Evolutionary conservation across 2,797 vertebrate species (phyloP).

Genomic region (Dromococcyx pavoninus): DNA sequence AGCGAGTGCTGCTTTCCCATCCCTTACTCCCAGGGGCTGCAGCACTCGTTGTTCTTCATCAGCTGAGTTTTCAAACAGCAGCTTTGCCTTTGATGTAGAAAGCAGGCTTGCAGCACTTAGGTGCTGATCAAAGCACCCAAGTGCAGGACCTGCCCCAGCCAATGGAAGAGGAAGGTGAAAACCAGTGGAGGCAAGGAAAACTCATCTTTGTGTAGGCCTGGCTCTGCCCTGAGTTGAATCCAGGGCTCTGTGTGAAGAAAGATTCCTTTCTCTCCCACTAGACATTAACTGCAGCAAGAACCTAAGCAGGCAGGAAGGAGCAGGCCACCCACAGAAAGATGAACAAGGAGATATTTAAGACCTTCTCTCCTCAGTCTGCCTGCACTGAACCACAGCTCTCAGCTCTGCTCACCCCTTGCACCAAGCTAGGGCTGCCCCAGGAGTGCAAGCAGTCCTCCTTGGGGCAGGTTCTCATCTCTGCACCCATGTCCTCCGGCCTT

Average conservation of each 20-base stretch:
- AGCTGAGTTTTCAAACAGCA: not conserved
- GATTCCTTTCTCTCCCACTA: not conserved
- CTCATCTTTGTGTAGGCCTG: not conserved
- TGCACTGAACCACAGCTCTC: not conserved
- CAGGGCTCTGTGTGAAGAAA: not conserved
- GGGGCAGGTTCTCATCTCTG: not conserved
- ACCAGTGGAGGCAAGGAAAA: not conserved
- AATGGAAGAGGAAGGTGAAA: not conserved
- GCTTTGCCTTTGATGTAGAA: not conserved
- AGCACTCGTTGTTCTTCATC: rapidly evolving
- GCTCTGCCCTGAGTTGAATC: not conserved
- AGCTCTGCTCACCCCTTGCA: not conserved
- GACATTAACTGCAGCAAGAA: not conserved
- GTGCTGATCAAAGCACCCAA: not conserved
- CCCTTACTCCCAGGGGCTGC: rapidly evolving
- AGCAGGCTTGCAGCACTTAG: not conserved
- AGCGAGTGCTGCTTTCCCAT: rapidly evolving
- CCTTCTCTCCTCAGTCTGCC: not conserved
- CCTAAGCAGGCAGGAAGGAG: not conserved
- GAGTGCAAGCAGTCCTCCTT: not conserved
- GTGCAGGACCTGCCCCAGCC: not conserved
- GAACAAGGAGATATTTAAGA: not conserved
- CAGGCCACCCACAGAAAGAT: not conserved
- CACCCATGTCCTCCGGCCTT: not conserved
- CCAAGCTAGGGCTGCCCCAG: rapidly evolving